Percentiles rank a stretch among this genome's conserved stretches.
Evolutionary conservation across 1,140 invertebrate species (phyloP).

Genomic region (Drosophila melanica): DNA sequence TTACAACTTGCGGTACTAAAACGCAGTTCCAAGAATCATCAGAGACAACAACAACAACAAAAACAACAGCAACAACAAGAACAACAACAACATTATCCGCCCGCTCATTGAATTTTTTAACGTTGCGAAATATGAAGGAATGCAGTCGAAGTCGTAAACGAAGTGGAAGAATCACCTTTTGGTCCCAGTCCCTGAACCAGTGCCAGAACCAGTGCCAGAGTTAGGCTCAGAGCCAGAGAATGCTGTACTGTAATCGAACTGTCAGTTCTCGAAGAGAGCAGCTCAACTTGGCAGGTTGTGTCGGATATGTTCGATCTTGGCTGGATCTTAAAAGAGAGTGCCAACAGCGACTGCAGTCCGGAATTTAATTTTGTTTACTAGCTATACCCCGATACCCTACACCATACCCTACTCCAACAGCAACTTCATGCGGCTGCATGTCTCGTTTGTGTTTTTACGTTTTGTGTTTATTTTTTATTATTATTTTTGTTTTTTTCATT

Average conservation of each 20-base stretch:
- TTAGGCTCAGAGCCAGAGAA: background rate
- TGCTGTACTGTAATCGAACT: slow-evolving; percentile 60
- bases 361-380: slow-evolving; percentile 39
- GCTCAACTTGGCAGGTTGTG: slow-evolving; percentile 29
- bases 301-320: slow-evolving; percentile 13
- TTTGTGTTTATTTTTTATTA: too few species aligned
- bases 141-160: slow-evolving; percentile 61
- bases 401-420: background rate
- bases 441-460: slow-evolving; percentile 12
- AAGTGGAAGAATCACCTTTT: slow-evolving; percentile 41
- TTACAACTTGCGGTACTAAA: slow-evolving; percentile 45
- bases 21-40: slow-evolving; percentile 59
- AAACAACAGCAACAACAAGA: slow-evolving; percentile 23
- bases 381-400: background rate
- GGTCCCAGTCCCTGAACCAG: background rate
- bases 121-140: slow-evolving; percentile 77
- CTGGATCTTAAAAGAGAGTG: slow-evolving; percentile 9
- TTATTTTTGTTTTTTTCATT: background rate
- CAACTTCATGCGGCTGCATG: background rate
- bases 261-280: slow-evolving; percentile 14
- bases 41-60: slow-evolving; percentile 11
- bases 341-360: too few species aligned
- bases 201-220: slow-evolving; percentile 2
- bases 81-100: slow-evolving; percentile 2
- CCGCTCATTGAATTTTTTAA: slow-evolving; percentile 61